phyloP scores from a whole-genome alignment of 1,140 invertebrate species.

The Ditylenchus dipsaci region DNA sequence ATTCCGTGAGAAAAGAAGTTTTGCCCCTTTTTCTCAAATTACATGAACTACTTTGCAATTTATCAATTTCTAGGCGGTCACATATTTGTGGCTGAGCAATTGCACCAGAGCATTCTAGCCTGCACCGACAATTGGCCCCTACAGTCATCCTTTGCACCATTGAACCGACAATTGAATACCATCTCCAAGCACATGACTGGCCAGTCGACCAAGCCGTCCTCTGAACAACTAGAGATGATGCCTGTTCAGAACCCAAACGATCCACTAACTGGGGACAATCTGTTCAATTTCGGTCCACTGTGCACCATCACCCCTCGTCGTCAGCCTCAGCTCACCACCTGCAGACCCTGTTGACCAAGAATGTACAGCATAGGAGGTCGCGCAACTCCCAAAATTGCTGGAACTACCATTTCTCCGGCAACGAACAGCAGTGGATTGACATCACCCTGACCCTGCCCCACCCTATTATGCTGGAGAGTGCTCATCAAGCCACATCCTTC shows the following conservation, averaged over 20 bases:
- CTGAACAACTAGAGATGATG: not conserved
- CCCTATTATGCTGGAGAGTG: conserved; percentile 27
- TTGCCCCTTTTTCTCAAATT: no score
- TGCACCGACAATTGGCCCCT: conserved; percentile 6
- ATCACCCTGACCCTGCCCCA: conserved; percentile 29
- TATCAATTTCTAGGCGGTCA: conserved; percentile 27
- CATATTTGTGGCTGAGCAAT: conserved; percentile 30
- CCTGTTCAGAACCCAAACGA: not conserved
- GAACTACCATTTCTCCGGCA: conserved; percentile 25
- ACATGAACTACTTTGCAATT: no score
- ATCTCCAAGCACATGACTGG: conserved; percentile 20
- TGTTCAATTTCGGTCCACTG: conserved; percentile 16
- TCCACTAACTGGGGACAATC: not conserved
- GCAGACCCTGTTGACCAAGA: not conserved
- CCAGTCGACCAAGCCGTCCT: conserved; percentile 10
- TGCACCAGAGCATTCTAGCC: conserved; percentile 20
- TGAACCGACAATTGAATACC: conserved; percentile 23
- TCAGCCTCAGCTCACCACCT: conserved; percentile 16
- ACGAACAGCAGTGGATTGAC: conserved; percentile 33
- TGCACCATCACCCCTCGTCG: conserved; percentile 5
- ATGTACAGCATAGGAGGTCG: conserved; percentile 5
- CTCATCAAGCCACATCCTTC: conserved; percentile 22
- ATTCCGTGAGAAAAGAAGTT: no score
- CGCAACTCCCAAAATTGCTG: conserved; percentile 18
- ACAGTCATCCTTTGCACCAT: conserved; percentile 3